These are phyloP conservation scores for Leptopterna dolabrata DNA, from an alignment of 2,888 invertebrate genomes.

Conservation along the genomic window DNA sequence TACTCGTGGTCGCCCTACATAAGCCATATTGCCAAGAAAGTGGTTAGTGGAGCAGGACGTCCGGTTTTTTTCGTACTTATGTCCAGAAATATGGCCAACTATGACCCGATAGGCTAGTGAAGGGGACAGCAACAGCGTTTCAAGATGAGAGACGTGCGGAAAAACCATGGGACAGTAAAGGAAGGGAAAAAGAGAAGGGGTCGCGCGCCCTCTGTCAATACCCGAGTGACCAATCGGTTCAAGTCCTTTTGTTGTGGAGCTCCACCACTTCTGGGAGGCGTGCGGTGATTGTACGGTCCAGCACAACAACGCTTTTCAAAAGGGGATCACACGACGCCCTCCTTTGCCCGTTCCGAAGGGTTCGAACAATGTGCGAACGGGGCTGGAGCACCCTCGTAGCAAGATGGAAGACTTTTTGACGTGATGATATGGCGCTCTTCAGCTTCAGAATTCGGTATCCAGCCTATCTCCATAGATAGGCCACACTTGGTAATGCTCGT, in stretches of 20 bases:
- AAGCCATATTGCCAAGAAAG: no score
- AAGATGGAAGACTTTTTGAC: neutral
- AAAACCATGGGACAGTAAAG: neutral
- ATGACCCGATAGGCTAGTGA: neutral
- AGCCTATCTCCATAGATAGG: no score
- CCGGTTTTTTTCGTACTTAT: neutral
- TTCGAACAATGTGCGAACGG: neutral
- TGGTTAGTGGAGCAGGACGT: neutral
- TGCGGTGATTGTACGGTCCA: slow-evolving; percentile 8
- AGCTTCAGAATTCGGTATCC: no score
- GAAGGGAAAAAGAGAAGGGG: slow-evolving; percentile 26
- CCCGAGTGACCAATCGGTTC: slow-evolving; percentile 13
- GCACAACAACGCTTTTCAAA: neutral
- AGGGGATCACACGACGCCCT: slow-evolving; percentile 2
- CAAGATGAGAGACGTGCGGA: slow-evolving; percentile 10
- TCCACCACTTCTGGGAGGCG: slow-evolving; percentile 3
- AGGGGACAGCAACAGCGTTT: neutral
- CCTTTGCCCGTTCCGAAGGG: neutral
- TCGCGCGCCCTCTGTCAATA: slow-evolving; percentile 47
- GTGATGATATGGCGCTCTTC: slow-evolving; percentile 2
- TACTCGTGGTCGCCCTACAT: no score
- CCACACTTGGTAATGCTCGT: no score
- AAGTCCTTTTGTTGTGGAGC: neutral
- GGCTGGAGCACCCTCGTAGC: neutral
- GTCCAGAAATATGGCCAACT: neutral